Evolutionary conservation across 2,797 vertebrate genomes (phyloP).

Genomic region (Heliangelus exortis): DNA sequence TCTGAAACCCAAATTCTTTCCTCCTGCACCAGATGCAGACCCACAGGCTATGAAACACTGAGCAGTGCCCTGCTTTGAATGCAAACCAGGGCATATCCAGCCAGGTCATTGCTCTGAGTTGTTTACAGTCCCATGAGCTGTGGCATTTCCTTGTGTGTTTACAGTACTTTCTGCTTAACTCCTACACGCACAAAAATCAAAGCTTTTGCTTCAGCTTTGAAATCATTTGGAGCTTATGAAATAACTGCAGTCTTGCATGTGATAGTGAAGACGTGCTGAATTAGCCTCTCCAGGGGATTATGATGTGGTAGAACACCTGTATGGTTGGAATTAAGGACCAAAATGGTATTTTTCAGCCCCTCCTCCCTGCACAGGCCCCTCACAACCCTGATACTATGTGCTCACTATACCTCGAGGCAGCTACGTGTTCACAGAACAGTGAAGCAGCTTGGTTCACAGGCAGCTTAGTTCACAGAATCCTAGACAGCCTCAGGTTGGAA

Average conservation of each 20-base stretch:
- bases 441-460: no score
- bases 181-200: neutral
- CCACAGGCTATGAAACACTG: conserved; percentile 34
- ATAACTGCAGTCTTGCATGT: neutral
- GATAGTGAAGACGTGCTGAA: neutral
- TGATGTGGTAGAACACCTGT: neutral
- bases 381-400: accelerated
- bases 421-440: no score
- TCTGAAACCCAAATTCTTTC: conserved; percentile 46
- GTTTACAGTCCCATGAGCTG: conserved; percentile 54
- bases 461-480: no score
- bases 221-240: neutral
- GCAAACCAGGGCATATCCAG: conserved; percentile 38
- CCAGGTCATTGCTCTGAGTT: conserved; percentile 32
- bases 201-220: conserved; percentile 13
- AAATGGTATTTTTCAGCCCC: neutral
- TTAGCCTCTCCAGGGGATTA: neutral
- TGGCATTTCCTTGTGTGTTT: neutral
- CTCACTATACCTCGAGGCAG: neutral
- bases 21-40: conserved; percentile 60
- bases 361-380: neutral
- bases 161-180: conserved; percentile 28
- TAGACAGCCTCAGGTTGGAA: no score
- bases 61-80: conserved; percentile 30
- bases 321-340: neutral